Percentiles rank a stretch among this genome's conserved stretches.
These are phyloP conservation scores for Hippocampus zosterae DNA, from an alignment of 2,113 vertebrate genomes.

Conservation along the genomic window DNA sequence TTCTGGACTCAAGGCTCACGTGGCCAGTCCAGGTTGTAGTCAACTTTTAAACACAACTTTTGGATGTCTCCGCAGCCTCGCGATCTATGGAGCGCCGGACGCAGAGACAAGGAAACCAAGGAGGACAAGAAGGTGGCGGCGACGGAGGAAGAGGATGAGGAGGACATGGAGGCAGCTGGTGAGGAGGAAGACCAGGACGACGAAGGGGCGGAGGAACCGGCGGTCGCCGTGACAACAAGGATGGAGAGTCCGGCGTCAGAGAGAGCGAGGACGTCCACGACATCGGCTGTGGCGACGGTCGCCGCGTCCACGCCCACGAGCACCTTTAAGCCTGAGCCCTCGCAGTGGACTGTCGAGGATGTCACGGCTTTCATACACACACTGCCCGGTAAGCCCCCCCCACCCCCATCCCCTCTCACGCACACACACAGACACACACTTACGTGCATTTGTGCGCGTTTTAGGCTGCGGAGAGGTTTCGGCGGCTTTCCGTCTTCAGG, in stretches of 20 bases:
- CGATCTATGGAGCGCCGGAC: slow-evolving; percentile 66
- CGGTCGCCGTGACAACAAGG: slow-evolving; percentile 81
- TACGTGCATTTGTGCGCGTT: background rate
- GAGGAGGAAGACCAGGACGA: slow-evolving; percentile 73
- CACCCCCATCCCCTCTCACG: background rate
- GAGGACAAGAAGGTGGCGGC: slow-evolving; percentile 55
- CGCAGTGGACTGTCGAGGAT: slow-evolving; percentile 92
- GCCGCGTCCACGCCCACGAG: slow-evolving; percentile 66
- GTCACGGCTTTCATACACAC: slow-evolving; percentile 91
- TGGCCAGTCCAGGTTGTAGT: too few species aligned
- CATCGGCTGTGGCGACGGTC: slow-evolving; percentile 54
- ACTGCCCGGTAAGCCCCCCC: slow-evolving; percentile 78
- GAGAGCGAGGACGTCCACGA: slow-evolving; percentile 58
- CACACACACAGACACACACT: background rate
- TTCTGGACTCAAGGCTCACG: too few species aligned
- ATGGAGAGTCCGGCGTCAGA: slow-evolving; percentile 62
- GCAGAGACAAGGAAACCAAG: slow-evolving; percentile 74
- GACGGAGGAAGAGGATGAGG: slow-evolving; percentile 35
- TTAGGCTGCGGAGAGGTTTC: slow-evolving; percentile 93
- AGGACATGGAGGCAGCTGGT: slow-evolving; percentile 35
- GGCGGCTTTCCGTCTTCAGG: slow-evolving; percentile 92
- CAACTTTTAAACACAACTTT: too few species aligned
- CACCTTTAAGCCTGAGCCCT: slow-evolving; percentile 76
- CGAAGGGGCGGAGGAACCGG: slow-evolving; percentile 71
- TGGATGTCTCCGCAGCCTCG: slow-evolving; percentile 45